These are phyloP conservation scores for Orestias chungarensis DNA, from an alignment of 2,797 vertebrate genomes.

Conservation along the genomic window DNA sequence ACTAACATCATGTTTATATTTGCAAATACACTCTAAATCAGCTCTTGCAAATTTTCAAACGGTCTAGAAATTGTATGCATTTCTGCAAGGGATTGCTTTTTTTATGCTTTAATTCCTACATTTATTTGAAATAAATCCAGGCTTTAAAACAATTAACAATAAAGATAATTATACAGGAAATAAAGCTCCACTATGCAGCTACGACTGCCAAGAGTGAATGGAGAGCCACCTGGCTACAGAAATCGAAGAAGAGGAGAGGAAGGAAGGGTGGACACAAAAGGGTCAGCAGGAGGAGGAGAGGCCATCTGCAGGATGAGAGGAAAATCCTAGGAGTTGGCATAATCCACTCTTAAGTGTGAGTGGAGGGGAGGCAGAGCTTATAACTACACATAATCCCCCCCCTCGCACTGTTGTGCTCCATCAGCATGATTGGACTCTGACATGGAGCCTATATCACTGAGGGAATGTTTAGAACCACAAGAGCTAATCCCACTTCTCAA, in stretches of 20 bases:
- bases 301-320: constrained; percentile 62
- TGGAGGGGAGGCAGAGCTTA: constrained; percentile 49
- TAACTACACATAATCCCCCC: constrained; percentile 69
- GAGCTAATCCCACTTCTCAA: constrained; percentile 31
- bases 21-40: not conserved
- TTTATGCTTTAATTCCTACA: too few relatives aligned
- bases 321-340: constrained; percentile 53
- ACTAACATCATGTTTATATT: constrained; percentile 11
- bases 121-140: constrained; percentile 26
- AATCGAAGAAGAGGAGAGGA: constrained; percentile 7
- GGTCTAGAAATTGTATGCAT: not conserved
- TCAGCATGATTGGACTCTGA: constrained; percentile 57
- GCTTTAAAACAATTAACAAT: too few relatives aligned
- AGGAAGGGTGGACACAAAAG: constrained; percentile 43
- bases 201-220: constrained; percentile 23
- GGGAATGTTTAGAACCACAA: constrained; percentile 20
- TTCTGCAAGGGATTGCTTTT: not conserved
- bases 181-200: constrained; percentile 25
- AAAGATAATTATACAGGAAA: constrained; percentile 54
- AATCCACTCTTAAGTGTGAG: constrained; percentile 71
- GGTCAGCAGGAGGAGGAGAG: constrained; percentile 53
- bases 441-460: constrained; percentile 38
- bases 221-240: constrained; percentile 46
- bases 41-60: too few relatives aligned
- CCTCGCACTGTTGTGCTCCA: constrained; percentile 56